phyloP scores from a whole-genome alignment of 2,888 invertebrate species.

The Hydrotaea cyrtoneurina region DNA sequence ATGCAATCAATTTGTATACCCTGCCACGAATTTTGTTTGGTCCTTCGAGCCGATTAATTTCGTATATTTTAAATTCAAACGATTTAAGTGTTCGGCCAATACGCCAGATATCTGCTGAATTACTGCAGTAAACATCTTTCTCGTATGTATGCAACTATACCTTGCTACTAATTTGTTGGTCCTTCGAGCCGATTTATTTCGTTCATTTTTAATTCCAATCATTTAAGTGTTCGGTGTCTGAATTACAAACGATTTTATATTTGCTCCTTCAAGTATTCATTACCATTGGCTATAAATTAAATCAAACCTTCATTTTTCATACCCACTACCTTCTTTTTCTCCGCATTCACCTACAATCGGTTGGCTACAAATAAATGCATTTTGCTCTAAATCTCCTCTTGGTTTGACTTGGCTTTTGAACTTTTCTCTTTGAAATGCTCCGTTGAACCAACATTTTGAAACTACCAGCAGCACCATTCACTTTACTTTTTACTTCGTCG shows the following conservation, averaged over 20 bases:
- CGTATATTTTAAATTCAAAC: too few species aligned
- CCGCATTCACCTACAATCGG: not conserved
- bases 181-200: too few species aligned
- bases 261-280: not conserved
- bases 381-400: not conserved
- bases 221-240: too few species aligned
- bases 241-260: not conserved
- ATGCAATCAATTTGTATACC: too few species aligned
- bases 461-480: not conserved
- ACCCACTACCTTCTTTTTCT: not conserved
- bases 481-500: not conserved
- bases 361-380: not conserved
- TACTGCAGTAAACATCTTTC: too few species aligned
- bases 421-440: not conserved
- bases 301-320: not conserved
- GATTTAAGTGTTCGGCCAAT: too few species aligned
- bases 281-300: too few species aligned
- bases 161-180: too few species aligned
- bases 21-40: too few species aligned
- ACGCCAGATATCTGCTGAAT: too few species aligned
- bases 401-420: not conserved
- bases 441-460: conserved; percentile 1
- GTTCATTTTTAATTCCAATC: too few species aligned
- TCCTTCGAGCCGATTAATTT: not conserved
- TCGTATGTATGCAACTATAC: too few species aligned